phyloP scores from a whole-genome alignment of 2,888 invertebrate genomes.

The Drosophila tripunctata region DNA sequence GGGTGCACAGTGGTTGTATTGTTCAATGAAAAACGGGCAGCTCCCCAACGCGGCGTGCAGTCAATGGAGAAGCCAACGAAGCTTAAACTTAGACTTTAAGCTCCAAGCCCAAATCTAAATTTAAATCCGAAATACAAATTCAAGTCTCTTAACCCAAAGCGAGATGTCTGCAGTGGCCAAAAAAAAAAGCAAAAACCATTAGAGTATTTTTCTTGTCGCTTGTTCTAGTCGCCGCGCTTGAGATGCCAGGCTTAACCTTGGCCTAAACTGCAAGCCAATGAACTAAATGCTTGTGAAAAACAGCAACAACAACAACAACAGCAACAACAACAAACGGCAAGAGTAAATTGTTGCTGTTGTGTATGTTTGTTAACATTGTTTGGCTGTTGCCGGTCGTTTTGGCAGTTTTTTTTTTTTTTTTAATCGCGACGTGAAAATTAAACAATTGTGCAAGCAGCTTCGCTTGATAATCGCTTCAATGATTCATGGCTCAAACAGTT shows the following conservation, averaged over 20 bases:
- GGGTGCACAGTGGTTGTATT: slow-evolving; percentile 49
- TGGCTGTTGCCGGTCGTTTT: slow-evolving; percentile 48
- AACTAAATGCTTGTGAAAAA: slow-evolving; percentile 80
- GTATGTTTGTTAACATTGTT: slow-evolving; percentile 58
- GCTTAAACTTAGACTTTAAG: slow-evolving; percentile 23
- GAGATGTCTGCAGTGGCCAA: slow-evolving; percentile 55
- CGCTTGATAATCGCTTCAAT: slow-evolving; percentile 70
- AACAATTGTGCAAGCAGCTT: slow-evolving; percentile 76
- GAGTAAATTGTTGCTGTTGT: slow-evolving; percentile 28
- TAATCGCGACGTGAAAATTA: slow-evolving; percentile 77
- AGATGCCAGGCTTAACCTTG: slow-evolving; percentile 77
- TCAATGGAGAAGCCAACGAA: slow-evolving; percentile 27
- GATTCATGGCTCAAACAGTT: slow-evolving; percentile 65
- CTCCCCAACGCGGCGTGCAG: slow-evolving; percentile 22
- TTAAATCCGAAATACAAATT: slow-evolving; percentile 10
- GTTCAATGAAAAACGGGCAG: slow-evolving; percentile 47
- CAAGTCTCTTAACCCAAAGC: slow-evolving; percentile 33
- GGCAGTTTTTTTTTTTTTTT: too few species aligned
- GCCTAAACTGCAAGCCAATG: slow-evolving; percentile 82
- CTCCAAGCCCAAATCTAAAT: slow-evolving; percentile 21
- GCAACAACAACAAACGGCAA: slow-evolving; percentile 15
- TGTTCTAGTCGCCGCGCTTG: slow-evolving; percentile 65
- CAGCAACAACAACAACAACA: slow-evolving; percentile 38
- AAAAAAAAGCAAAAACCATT: too few species aligned
- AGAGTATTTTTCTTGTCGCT: slow-evolving; percentile 42